These are phyloP conservation scores for Orchesella flavescens DNA, from an alignment of 2,888 invertebrate species.

Conservation along the genomic window DNA sequence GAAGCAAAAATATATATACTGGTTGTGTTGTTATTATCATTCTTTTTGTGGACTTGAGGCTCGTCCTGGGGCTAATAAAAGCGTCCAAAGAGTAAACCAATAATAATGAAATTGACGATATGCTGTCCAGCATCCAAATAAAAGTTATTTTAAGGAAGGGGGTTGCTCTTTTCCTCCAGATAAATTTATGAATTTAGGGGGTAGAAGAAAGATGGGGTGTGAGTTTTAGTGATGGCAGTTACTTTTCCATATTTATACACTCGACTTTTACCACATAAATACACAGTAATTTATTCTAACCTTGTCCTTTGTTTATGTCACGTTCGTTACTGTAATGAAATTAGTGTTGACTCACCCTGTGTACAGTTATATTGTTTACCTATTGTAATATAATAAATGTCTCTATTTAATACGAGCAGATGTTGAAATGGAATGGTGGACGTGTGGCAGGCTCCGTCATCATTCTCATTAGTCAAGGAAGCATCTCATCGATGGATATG, in stretches of 20 bases:
- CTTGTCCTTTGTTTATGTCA: slow-evolving; percentile 25
- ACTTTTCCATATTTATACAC: background rate
- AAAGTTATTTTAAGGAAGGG: background rate
- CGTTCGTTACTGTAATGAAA: slow-evolving; percentile 49
- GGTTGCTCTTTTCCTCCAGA: background rate
- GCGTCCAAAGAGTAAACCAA: slow-evolving; percentile 43
- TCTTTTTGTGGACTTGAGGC: slow-evolving; percentile 48
- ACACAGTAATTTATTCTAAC: slow-evolving; percentile 30
- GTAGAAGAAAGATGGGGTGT: slow-evolving; percentile 30
- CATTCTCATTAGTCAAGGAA: slow-evolving; percentile 78
- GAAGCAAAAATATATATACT: no score
- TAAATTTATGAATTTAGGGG: background rate
- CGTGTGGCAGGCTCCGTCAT: slow-evolving; percentile 76
- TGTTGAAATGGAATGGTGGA: slow-evolving; percentile 74
- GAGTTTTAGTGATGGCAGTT: slow-evolving; percentile 3
- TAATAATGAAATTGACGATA: slow-evolving; percentile 36
- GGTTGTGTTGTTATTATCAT: background rate
- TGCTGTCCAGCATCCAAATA: background rate
- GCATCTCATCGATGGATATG: slow-evolving; percentile 75
- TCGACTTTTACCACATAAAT: no score
- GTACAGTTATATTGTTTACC: slow-evolving; percentile 10
- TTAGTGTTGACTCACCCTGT: slow-evolving; percentile 53
- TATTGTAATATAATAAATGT: background rate
- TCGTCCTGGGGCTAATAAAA: slow-evolving; percentile 61
- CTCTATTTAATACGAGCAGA: slow-evolving; percentile 71